Evolutionary conservation across 1,140 invertebrate species (phyloP), one percentile per base, ranked within the genome.

Genomic region (Thaumetopoea pityocampa): DNA sequence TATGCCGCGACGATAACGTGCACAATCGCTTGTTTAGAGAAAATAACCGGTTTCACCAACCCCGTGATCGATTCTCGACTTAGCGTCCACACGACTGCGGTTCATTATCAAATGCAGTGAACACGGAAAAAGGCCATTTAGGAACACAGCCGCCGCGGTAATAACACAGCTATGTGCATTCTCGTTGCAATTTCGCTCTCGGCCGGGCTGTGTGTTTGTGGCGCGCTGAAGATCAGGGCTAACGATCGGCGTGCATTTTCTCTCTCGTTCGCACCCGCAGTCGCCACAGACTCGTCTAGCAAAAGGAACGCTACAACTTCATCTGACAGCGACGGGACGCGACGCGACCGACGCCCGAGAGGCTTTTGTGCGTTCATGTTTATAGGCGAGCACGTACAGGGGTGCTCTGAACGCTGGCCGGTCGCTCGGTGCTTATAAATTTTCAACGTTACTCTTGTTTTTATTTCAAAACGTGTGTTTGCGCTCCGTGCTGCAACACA

Each of bases 161-260:
- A 80, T 83, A 83, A 79, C 71, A 74, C 68, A 77, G 72, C 79
- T 81, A 83, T 76, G 73, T 83, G 79, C 77, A 83, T 83, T 83
- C 76, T 79, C 72, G 74, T 63, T 83, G 79, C 79, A 83, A 81
- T 83, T 83, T 83, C 79, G 74, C 79, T 83, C 79, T 83, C 79
- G 72, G 74, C 79, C 72, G 77, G 74, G 74, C 71, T 81, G 64
- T 83, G 70, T 83, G 79, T 83, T 81, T 83, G 77, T 83, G 79
- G 74, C 71, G 74, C 72, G 79, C 67, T 83, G 79, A 83, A 83
- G 79, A 83, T 83, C 79, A 83, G 77, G 79, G 79, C 79, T 83
- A 83, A 83, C 79, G 79, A 83, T 83, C 79, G 72, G 73, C 66
- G 67, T 55, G 61, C 49, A 38, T 49, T 41, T 32, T 51, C 62